Evolutionary conservation across 2,113 vertebrate species (phyloP), one percentile per base, ranked within the genome.

Genomic region (Sterna hirundo): DNA sequence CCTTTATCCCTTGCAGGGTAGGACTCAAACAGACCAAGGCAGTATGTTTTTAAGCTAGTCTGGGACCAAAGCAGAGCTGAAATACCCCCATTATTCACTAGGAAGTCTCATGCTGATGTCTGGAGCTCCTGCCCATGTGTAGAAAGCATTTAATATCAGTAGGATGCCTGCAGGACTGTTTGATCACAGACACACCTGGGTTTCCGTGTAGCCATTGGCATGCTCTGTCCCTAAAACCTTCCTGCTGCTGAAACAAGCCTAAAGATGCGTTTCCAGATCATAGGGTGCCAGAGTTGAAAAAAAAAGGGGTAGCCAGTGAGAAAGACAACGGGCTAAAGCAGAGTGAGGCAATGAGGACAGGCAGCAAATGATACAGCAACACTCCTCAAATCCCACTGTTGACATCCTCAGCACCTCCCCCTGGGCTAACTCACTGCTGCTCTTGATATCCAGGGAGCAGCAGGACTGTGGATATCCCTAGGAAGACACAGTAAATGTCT

Each of bases 51-150:
- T 49, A 68, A 88, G 27, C 27, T 54, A 26, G 4, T 51, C 81
- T 60, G 71, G 58, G 57, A 76, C 40, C 22, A 72, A 72, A 79
- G 40, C 29, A 69, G 49, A 34, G 42, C 44, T 71, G 29, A 83
- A 6, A 42, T 16, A 49, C 5, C 2, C 14, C 2, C 0, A 0
- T 61, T 65, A 34, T 57, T 62, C 40, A 18, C 34, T 69, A 60
- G 27, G 13, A 88, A 40, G 34, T 21, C 25, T 88, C 30, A 22
- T 6, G 29, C 6, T 64, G 46, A 51, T 83, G 30, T 38, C 65
- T 88, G 70, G 74, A 85, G 65, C 9, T 83, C 58, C 44, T 79
- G 5, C 11, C 22, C 15, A 1, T 8, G 3, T 52, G 26, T 51
- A 61, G 54, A 82, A 86, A 13, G 47, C 1, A 1, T 86, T 86